Evolutionary conservation across 2,888 invertebrate genomes (phyloP).

Genomic region (Limnephilus auricula): DNA sequence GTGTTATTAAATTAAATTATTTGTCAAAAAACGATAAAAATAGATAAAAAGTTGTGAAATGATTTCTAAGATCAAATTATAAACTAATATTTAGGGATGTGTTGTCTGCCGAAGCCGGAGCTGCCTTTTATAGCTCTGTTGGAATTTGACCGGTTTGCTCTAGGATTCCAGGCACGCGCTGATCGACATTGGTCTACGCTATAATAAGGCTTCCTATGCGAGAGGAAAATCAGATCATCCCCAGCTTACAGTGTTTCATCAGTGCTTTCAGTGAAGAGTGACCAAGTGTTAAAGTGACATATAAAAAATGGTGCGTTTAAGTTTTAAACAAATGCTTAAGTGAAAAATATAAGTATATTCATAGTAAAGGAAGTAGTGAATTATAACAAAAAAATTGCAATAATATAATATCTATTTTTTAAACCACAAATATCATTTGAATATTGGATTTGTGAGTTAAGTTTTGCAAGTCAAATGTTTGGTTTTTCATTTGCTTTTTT

Average conservation of each 20-base stretch:
- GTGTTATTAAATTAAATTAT: too few species aligned
- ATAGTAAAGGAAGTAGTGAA: neutral
- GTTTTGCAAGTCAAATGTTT: slow-evolving; percentile 49
- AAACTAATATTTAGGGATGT: neutral
- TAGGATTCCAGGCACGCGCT: slow-evolving; percentile 62
- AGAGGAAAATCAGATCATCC: slow-evolving; percentile 32
- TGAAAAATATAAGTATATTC: neutral
- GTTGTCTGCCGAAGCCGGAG: neutral
- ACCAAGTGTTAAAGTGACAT: slow-evolving; percentile 16
- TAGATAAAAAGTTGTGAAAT: neutral
- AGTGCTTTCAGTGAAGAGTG: slow-evolving; percentile 38
- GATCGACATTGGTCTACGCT: slow-evolving; percentile 61
- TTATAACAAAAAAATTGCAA: neutral
- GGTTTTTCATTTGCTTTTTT: slow-evolving; percentile 68
- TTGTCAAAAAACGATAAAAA: too few species aligned
- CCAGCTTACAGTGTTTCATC: slow-evolving; percentile 18
- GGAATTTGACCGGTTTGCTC: slow-evolving; percentile 49
- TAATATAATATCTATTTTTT: neutral
- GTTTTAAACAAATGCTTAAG: neutral
- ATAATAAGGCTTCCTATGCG: slow-evolving; percentile 60
- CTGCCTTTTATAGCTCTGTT: neutral
- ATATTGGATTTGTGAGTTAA: too few species aligned
- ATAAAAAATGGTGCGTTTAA: slow-evolving; percentile 59
- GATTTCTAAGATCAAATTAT: neutral
- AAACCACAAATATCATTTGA: too few species aligned